phyloP scores from a whole-genome alignment of 1,140 invertebrate genomes.

The Zeugodacus cucurbitae region DNA sequence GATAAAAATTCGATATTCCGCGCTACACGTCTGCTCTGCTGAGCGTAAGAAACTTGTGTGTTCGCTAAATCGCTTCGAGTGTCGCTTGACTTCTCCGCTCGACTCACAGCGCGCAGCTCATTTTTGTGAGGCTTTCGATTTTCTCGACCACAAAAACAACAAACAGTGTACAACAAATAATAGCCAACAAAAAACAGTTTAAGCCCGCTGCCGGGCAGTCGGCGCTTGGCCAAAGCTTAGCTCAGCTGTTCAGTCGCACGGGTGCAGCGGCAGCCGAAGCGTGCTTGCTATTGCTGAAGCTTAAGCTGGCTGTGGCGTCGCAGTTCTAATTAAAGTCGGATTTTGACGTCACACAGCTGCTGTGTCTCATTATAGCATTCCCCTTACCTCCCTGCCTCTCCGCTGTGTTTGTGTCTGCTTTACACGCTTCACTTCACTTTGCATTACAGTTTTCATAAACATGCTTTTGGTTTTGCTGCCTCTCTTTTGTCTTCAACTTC shows the following conservation, averaged over 20 bases:
- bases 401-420: not conserved
- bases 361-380: not conserved
- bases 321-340: slow-evolving; percentile 20
- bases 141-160: slow-evolving; percentile 25
- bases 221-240: not conserved
- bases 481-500: not conserved
- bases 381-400: not conserved
- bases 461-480: not conserved
- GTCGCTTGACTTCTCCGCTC: slow-evolving; percentile 14
- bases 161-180: not conserved
- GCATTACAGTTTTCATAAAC: not conserved
- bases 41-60: slow-evolving; percentile 61
- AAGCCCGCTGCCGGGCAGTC: not conserved
- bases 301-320: not conserved
- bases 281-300: not conserved
- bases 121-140: slow-evolving; percentile 25
- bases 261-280: not conserved
- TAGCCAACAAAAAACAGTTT: not conserved
- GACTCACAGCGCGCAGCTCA: slow-evolving; percentile 27
- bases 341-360: slow-evolving; percentile 5
- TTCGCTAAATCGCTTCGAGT: slow-evolving; percentile 16
- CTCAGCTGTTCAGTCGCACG: not conserved
- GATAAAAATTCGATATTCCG: slow-evolving; percentile 46
- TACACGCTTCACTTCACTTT: not conserved
- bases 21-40: slow-evolving; percentile 64